Base-by-base conservation (phyloP, 53 echinoderm and acorn worm species). In the Zoroaster sp. region DNA sequence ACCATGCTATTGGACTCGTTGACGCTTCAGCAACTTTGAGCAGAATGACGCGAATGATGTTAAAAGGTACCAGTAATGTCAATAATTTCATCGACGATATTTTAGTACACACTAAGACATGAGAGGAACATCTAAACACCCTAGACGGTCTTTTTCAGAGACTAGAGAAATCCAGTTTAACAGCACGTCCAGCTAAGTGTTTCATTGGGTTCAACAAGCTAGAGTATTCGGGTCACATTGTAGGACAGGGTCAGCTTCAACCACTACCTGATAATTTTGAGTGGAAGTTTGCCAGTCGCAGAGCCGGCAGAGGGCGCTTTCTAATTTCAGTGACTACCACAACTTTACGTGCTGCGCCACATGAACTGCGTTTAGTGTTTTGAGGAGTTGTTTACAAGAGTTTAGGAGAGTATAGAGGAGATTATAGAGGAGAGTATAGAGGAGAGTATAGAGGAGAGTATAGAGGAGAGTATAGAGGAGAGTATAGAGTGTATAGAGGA, bases 21-120 rank as follows among this genome's bases (percentile, higher is more conserved):
- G 87, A 91, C 46, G 40, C 76, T 14, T 73, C 72, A 2, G 85
- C 85, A 0, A 52, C 74, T 0, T 90, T 85, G 30, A 90, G 83
- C 36, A 32, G 85, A 39, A 54, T 90, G 30, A 90, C 86, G 85
- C 21, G 90, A 33, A 36, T 45, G 7, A 23, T 80, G 46, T 49
- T 89, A 5, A 38, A 36, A 42, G 90, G 45, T 4, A 5, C 74
- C 6, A 12, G 21, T 6, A 12, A 65, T 20, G 90, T 90, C 8
- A 18, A 65, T 11, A 88, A 91, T 66, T 94, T 91, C 74, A 94
- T 91, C 12, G 91, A 91, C 65, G 91, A 94, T 51, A 90, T 93
- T 7, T 67, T 94, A 11, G 72, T 94, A 3, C 87, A 94, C 51
- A 91, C 91, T 11, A 13, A 71, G 6, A 86, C 73, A 14, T 91